Conservation (phyloP, 2,888 invertebrate species). For the Dione juno region DNA sequence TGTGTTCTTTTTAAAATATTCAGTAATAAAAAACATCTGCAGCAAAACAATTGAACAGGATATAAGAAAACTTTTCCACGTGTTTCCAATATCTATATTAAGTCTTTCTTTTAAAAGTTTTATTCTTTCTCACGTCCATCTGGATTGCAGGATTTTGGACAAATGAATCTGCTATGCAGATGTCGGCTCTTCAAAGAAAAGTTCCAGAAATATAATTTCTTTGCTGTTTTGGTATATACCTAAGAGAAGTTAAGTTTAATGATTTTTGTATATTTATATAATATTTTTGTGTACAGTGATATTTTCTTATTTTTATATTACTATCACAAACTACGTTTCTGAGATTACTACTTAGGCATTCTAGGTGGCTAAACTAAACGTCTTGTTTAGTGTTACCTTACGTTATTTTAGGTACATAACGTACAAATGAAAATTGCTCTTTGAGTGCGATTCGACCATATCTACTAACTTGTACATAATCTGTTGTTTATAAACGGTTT, state of each 20-base stretch:
- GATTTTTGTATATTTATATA: too few species aligned
- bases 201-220: conserved; percentile 66
- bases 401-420: too few species aligned
- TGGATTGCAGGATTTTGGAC: conserved; percentile 77
- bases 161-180: conserved; percentile 78
- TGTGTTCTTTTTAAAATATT: background rate
- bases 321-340: too few species aligned
- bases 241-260: conserved; percentile 20
- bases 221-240: conserved; percentile 34
- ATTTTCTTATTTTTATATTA: too few species aligned
- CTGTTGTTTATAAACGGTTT: background rate
- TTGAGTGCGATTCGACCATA: too few species aligned
- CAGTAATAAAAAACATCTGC: conserved; percentile 13
- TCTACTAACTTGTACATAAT: background rate
- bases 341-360: too few species aligned
- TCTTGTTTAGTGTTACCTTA: too few species aligned
- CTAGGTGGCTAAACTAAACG: too few species aligned
- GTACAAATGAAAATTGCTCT: too few species aligned
- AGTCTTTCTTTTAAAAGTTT: conserved; percentile 67
- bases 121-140: conserved; percentile 74
- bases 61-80: conserved; percentile 38
- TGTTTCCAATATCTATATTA: conserved; percentile 46
- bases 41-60: conserved; percentile 3
- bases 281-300: too few species aligned
- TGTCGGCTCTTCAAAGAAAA: conserved; percentile 68